phyloP scores from a whole-genome alignment of 2,113 vertebrate species.

The Dipodomys spectabilis region DNA sequence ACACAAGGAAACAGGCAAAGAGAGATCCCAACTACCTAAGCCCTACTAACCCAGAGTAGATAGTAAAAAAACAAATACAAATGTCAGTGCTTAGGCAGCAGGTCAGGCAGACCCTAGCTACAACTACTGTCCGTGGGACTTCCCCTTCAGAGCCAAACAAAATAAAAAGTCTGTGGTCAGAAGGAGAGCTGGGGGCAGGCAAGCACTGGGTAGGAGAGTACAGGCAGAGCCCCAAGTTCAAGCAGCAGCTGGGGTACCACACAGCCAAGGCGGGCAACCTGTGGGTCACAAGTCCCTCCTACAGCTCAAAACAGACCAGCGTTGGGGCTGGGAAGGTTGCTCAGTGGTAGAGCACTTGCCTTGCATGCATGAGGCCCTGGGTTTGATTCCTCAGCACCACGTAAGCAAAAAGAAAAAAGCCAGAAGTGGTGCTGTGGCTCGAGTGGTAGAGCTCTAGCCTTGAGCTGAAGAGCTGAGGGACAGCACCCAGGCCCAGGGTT shows the following conservation, averaged over 20 bases:
- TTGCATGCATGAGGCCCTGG: too few relatives aligned
- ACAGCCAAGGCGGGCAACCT: neutral
- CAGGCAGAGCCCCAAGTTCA: rapidly evolving
- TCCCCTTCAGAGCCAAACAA: neutral
- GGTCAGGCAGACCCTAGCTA: neutral
- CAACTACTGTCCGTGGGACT: neutral
- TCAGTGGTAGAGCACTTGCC: too few relatives aligned
- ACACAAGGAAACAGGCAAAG: neutral
- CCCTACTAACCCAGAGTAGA: neutral
- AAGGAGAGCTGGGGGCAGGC: rapidly evolving
- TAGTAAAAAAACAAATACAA: neutral
- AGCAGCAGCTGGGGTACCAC: neutral
- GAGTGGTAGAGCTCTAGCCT: too few relatives aligned
- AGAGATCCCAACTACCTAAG: neutral
- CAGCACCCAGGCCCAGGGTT: too few relatives aligned
- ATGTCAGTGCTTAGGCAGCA: rapidly evolving
- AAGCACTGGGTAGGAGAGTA: neutral
- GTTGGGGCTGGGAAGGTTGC: too few relatives aligned
- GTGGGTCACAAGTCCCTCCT: neutral
- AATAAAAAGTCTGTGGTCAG: neutral
- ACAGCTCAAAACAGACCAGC: neutral
- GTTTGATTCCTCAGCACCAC: too few relatives aligned
- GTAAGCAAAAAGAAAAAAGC: too few relatives aligned
- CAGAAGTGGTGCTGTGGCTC: too few relatives aligned
- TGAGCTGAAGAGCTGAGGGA: too few relatives aligned